Base-by-base conservation (phyloP, 2,113 vertebrate genomes). In the Chionis minor region DNA sequence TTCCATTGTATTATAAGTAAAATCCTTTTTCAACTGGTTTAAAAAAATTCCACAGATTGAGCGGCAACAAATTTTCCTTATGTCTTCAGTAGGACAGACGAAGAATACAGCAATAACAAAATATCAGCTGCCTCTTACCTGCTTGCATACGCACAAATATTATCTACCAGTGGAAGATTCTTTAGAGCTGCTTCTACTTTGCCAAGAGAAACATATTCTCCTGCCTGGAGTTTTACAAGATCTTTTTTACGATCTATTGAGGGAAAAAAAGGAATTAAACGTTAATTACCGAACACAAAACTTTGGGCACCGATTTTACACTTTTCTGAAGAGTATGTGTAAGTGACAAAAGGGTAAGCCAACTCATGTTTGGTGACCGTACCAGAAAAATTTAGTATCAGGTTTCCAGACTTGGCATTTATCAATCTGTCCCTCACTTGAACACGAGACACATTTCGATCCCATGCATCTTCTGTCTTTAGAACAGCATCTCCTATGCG, bases 111-210 rank as follows among this genome's bases (percentile, higher is more conserved):
- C 17, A 73, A 8, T 14, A 67, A 65, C 23, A 14, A 66, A 88
- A 16, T 1, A 63, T 32, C 49, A 70, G 44, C 71, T 70, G 70
- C 27, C 82, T 84, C 97, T 98, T 97, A 99, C 99, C 99, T 99
- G 98, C 98, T 99, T 92, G 99, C 99, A 92, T 99, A 99, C 2
- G 95, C 99, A 97, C 99, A 99, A 92, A 99, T 99, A 96, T 99
- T 99, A 98, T 99, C 99, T 42, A 99, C 97, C 77, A 99, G 92
- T 6, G 99, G 93, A 73, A 99, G 98, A 96, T 99, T 99, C 98
- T 99, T 99, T 96, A 99, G 88, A 96, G 98, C 98, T 61, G 99
- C 98, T 95, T 99, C 99, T 81, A 99, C 99, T 97, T 99, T 99
- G 52, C 99, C 99, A 89, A 99, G 98, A 84, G 99, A 99, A 91